Evolutionary conservation across 2,113 vertebrate genomes (phyloP).

Genomic region (Chaetodon auriga): DNA sequence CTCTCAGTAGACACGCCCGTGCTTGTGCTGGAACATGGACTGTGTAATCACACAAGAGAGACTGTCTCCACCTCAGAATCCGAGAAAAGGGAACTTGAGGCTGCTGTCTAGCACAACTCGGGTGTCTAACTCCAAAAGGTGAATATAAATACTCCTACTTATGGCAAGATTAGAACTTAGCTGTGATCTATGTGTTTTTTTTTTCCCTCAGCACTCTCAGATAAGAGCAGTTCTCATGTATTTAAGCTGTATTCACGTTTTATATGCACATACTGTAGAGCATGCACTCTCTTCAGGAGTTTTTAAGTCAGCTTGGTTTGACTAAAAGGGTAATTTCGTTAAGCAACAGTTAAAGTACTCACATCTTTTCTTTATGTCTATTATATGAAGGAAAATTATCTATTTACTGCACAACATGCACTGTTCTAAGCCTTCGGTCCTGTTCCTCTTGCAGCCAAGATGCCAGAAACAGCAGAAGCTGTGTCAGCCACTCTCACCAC

Average conservation of each 20-base stretch:
- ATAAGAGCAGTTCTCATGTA: background rate
- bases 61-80: slow-evolving; percentile 43
- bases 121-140: slow-evolving; percentile 64
- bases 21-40: slow-evolving; percentile 54
- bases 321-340: too few relatives aligned
- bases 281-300: background rate
- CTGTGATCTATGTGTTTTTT: background rate
- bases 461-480: slow-evolving; percentile 79
- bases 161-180: background rate
- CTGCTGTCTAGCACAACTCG: slow-evolving; percentile 17
- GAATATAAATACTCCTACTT: slow-evolving; percentile 40
- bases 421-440: slow-evolving; percentile 25
- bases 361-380: background rate
- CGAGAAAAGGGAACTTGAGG: slow-evolving; percentile 46
- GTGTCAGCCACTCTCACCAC: slow-evolving; percentile 81
- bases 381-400: background rate
- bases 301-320: background rate
- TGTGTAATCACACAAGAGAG: slow-evolving; percentile 45
- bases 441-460: slow-evolving; percentile 54
- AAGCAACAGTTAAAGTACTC: too few relatives aligned
- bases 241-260: background rate
- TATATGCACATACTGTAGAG: too few relatives aligned
- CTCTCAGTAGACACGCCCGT: slow-evolving; percentile 58
- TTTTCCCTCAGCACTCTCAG: background rate
- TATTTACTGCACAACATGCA: background rate